Evolutionary conservation across 2,888 invertebrate species (phyloP).

Genomic region (Hoplodrina ambigua): DNA sequence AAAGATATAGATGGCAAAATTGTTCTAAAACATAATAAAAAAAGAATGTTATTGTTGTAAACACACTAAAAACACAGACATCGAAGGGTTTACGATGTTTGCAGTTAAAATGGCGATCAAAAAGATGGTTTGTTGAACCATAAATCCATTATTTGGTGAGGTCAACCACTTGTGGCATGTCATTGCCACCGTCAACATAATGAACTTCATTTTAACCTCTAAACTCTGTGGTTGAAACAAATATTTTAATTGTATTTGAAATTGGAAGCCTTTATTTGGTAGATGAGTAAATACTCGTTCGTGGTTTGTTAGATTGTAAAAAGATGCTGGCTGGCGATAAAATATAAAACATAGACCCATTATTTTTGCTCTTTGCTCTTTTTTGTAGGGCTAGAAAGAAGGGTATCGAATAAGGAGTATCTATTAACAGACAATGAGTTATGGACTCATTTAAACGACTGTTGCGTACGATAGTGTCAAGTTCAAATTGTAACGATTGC

Average conservation of each 20-base stretch:
- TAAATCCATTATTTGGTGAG: constrained; percentile 56
- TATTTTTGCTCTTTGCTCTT: neutral
- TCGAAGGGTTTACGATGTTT: constrained; percentile 20
- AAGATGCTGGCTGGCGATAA: neutral
- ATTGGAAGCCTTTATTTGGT: constrained; percentile 20
- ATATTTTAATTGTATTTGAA: constrained; percentile 40
- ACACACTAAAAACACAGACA: neutral
- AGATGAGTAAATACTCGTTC: neutral
- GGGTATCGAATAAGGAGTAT: neutral
- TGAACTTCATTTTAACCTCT: constrained; percentile 50
- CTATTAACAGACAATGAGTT: constrained; percentile 5
- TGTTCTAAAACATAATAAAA: no score
- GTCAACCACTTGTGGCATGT: constrained; percentile 61
- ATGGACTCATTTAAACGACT: neutral
- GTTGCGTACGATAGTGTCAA: neutral
- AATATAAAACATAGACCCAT: neutral
- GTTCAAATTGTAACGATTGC: constrained; percentile 6
- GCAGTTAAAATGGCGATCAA: constrained; percentile 44
- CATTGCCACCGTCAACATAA: constrained; percentile 59
- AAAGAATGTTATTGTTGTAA: neutral
- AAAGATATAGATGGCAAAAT: no score
- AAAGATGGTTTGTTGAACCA: constrained; percentile 50
- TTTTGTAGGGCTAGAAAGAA: neutral
- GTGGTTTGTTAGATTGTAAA: neutral
- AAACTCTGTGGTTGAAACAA: constrained; percentile 39